A percentile compares a stretch with the other conserved stretches of the same genome.
phyloP scores from a whole-genome alignment of 2,113 vertebrate genomes.

The Nyctereutes procyonoides region DNA sequence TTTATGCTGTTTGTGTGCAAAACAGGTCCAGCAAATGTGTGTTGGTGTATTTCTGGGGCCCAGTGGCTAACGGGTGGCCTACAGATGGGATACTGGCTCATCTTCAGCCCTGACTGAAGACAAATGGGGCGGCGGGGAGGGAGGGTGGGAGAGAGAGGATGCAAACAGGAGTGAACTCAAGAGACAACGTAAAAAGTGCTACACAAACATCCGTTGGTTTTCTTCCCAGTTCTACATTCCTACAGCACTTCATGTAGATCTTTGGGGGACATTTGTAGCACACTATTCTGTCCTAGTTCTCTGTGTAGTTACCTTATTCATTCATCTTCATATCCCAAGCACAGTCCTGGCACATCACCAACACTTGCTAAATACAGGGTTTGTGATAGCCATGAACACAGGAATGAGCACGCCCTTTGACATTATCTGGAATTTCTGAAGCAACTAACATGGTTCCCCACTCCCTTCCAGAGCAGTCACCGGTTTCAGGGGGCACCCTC shows the following conservation, averaged over 20 bases:
- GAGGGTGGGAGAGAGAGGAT: rapidly evolving
- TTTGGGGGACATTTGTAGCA: not conserved
- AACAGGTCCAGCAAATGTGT: not conserved
- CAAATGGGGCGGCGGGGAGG: rapidly evolving
- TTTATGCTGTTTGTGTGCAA: not conserved
- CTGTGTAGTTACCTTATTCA: not conserved
- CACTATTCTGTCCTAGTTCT: not conserved
- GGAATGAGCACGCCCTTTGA: not conserved
- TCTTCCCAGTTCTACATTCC: not conserved
- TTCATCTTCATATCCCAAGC: not conserved
- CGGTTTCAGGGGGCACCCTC: not conserved
- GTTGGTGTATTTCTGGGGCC: not conserved
- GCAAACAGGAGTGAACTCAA: not conserved
- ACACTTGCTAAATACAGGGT: not conserved
- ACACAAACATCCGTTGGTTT: not conserved
- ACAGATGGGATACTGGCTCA: not conserved
- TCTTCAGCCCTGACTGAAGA: not conserved
- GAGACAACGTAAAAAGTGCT: not conserved
- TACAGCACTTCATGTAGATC: not conserved
- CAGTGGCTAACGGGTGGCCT: not conserved
- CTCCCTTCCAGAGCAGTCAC: not conserved
- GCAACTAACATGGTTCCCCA: not conserved
- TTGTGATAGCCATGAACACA: not conserved
- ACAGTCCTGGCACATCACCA: not conserved
- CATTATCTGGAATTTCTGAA: not conserved